phyloP scores from a whole-genome alignment of 2,113 vertebrate species.

The Egretta garzetta region DNA sequence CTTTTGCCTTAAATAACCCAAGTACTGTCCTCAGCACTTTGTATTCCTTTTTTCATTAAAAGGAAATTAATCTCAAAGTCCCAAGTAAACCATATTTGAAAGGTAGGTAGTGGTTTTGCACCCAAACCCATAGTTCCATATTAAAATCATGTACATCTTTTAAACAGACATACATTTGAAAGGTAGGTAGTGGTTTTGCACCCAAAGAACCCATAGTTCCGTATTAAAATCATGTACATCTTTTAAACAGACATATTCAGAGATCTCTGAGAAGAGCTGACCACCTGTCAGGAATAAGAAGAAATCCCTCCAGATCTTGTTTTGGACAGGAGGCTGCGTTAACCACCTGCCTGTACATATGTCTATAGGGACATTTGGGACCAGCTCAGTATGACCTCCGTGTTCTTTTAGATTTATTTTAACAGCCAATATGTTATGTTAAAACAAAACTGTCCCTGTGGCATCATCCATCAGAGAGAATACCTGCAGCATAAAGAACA shows the following conservation, averaged over 20 bases:
- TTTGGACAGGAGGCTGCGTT: slow-evolving; percentile 5
- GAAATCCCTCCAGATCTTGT: slow-evolving; percentile 46
- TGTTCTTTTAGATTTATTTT: slow-evolving; percentile 63
- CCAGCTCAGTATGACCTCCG: slow-evolving; percentile 2
- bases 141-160: background rate
- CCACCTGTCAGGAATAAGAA: slow-evolving; percentile 40
- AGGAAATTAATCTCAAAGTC: background rate
- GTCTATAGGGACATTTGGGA: slow-evolving; percentile 29
- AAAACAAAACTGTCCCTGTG: slow-evolving; percentile 42
- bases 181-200: background rate
- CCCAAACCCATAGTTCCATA: background rate
- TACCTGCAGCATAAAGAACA: background rate
- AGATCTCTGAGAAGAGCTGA: background rate
- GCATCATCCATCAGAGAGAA: slow-evolving; percentile 14
- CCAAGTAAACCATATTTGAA: background rate
- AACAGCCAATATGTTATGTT: slow-evolving; percentile 33
- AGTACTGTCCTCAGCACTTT: background rate
- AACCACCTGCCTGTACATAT: slow-evolving; percentile 52
- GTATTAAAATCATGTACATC: background rate
- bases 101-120: background rate
- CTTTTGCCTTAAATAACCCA: background rate
- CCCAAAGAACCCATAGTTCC: background rate
- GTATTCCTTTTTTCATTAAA: background rate
- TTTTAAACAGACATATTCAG: background rate
- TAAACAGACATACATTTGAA: background rate